Percentiles rank a stretch among this genome's conserved stretches.
phyloP scores from a whole-genome alignment of 2,797 vertebrate species.

The Lepilemur septentrionalis region DNA sequence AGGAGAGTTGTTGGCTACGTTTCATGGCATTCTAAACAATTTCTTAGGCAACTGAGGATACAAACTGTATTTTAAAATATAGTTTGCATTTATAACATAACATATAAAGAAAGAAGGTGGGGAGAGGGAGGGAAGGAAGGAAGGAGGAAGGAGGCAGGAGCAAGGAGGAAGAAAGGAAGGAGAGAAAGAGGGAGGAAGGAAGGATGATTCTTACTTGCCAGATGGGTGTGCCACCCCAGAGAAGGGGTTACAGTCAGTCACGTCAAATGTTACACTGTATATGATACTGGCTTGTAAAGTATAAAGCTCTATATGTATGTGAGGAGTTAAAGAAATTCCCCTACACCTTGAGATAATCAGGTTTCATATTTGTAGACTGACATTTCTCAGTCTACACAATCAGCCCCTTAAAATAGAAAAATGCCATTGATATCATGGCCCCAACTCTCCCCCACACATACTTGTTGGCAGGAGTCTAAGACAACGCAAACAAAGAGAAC shows the following conservation, averaged over 20 bases:
- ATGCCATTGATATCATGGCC: not conserved
- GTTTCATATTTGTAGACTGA: not conserved
- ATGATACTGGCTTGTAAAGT: not conserved
- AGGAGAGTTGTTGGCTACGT: not conserved
- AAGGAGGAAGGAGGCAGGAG: not conserved
- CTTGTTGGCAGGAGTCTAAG: not conserved
- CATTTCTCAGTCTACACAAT: not conserved
- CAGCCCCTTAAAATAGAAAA: not conserved
- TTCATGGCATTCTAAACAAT: not conserved
- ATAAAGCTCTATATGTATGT: not conserved
- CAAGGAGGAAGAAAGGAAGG: not conserved
- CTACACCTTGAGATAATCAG: not conserved
- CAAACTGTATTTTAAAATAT: not conserved
- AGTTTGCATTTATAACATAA: not conserved
- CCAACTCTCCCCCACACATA: no score
- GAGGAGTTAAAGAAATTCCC: not conserved
- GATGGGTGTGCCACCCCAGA: not conserved
- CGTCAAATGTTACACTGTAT: not conserved
- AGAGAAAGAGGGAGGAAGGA: not conserved
- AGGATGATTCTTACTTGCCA: not conserved
- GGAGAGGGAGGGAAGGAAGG: not conserved
- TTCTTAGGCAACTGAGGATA: not conserved
- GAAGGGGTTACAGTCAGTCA: not conserved
- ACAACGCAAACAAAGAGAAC: not conserved
- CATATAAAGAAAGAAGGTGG: not conserved